phyloP scores from a whole-genome alignment of 2,888 invertebrate species.

The Seladonia tumulorum region DNA sequence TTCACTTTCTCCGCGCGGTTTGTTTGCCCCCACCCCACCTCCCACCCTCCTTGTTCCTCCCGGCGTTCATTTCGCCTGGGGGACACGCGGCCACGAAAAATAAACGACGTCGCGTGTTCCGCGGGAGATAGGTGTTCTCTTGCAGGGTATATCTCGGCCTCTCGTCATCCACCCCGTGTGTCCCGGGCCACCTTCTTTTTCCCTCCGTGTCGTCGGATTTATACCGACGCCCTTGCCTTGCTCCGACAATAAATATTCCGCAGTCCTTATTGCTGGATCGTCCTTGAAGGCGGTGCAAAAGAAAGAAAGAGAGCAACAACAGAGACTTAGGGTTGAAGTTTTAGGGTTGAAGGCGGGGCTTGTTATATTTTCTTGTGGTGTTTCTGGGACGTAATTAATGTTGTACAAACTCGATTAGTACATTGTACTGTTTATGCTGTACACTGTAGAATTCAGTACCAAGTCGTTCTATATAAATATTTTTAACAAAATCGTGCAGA shows the following conservation, averaged over 20 bases:
- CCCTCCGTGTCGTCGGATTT: conserved; percentile 62
- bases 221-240: conserved; percentile 55
- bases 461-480: too few relatives aligned
- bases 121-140: conserved; percentile 57
- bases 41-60: not conserved
- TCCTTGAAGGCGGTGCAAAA: not conserved
- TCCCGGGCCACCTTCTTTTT: conserved; percentile 30
- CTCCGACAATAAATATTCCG: conserved; percentile 58
- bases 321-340: not conserved
- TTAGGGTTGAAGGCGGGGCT: not conserved
- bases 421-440: too few relatives aligned
- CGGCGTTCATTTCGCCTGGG: conserved; percentile 29
- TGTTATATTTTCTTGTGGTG: not conserved
- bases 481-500: too few relatives aligned
- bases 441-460: too few relatives aligned
- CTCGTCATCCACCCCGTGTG: conserved; percentile 20
- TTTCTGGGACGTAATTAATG: not conserved
- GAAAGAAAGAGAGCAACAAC: not conserved
- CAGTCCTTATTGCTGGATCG: conserved; percentile 46
- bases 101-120: conserved; percentile 69
- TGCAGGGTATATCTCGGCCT: conserved; percentile 41
- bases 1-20: conserved; percentile 36
- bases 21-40: conserved; percentile 14
- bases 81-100: conserved; percentile 56
- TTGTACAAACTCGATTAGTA: too few relatives aligned